Evolutionary conservation across 2,113 vertebrate genomes (phyloP).

Genomic region (Myrmophylax atrothorax): DNA sequence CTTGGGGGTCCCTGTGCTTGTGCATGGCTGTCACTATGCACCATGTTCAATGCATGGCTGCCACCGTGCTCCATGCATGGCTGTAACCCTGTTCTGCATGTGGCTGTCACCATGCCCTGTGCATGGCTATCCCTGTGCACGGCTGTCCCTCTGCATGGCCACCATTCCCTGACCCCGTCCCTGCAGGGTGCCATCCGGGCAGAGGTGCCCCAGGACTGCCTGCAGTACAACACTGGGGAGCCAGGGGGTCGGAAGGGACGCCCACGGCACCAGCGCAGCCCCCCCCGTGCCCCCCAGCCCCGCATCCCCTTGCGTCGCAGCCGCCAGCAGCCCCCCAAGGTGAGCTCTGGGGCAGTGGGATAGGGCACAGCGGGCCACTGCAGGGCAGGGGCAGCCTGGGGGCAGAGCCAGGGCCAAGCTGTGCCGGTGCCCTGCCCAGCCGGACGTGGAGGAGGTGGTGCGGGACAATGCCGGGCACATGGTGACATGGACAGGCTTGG

Average conservation of each 20-base stretch:
- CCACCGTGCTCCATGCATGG: not conserved
- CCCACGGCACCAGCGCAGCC: constrained; percentile 63
- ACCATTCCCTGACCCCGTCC: not conserved
- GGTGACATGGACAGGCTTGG: constrained; percentile 81
- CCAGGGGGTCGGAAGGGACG: constrained; percentile 72
- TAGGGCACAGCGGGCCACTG: not conserved
- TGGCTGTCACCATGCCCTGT: not conserved
- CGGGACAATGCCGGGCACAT: constrained; percentile 69
- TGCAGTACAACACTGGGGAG: constrained; percentile 65
- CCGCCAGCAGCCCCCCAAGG: constrained; percentile 80
- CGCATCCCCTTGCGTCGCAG: constrained; percentile 64
- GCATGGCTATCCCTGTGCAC: not conserved
- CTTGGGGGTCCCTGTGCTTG: not conserved
- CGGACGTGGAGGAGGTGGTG: constrained; percentile 72
- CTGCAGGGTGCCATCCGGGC: constrained; percentile 73
- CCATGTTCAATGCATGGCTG: not conserved
- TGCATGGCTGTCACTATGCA: not conserved
- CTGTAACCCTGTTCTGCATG: not conserved
- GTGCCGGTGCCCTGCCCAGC: constrained; percentile 59
- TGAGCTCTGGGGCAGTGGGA: not conserved
- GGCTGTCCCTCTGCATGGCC: not conserved
- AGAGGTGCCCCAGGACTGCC: constrained; percentile 79
- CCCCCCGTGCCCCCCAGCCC: constrained; percentile 57
- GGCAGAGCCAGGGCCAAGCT: not conserved
- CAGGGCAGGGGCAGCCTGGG: accelerated